Percentiles rank a stretch among this genome's conserved stretches.
phyloP scores from a whole-genome alignment of 2,113 vertebrate species.

The Hippocampus comes region DNA sequence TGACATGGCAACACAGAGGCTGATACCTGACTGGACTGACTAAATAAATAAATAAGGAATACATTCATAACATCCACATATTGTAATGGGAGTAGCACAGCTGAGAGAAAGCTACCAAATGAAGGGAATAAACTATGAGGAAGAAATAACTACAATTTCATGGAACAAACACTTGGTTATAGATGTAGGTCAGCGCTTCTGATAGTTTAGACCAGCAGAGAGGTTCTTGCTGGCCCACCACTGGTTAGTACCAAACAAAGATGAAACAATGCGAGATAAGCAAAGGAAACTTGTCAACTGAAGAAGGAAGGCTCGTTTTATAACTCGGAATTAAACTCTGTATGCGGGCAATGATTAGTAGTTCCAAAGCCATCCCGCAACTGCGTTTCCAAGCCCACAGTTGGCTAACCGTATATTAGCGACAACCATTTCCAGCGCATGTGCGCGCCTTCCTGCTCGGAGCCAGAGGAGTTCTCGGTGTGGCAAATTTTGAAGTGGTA shows the following conservation, averaged over 20 bases:
- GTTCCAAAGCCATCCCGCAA: constrained; percentile 36
- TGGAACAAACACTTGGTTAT: background rate
- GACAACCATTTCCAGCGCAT: constrained; percentile 20
- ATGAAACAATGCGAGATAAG: background rate
- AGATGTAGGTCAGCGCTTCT: background rate
- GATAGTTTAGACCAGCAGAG: background rate
- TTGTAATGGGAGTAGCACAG: too few relatives aligned
- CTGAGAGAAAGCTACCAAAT: too few relatives aligned
- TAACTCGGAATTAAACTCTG: constrained; percentile 22
- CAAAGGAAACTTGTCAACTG: background rate
- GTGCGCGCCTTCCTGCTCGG: constrained; percentile 40
- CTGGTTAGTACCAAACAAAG: background rate
- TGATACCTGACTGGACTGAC: background rate
- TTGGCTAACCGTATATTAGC: constrained; percentile 27
- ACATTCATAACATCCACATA: too few relatives aligned
- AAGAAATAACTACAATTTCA: background rate
- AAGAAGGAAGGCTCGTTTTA: background rate
- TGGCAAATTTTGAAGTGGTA: constrained; percentile 37
- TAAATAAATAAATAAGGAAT: too few relatives aligned
- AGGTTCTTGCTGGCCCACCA: background rate
- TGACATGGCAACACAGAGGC: background rate
- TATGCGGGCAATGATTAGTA: constrained; percentile 43
- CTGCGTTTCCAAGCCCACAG: constrained; percentile 34
- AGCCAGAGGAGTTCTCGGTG: constrained; percentile 12
- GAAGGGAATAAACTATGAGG: too few relatives aligned